phyloP scores from a whole-genome alignment of 2,797 vertebrate genomes.

The Acanthis flammea region DNA sequence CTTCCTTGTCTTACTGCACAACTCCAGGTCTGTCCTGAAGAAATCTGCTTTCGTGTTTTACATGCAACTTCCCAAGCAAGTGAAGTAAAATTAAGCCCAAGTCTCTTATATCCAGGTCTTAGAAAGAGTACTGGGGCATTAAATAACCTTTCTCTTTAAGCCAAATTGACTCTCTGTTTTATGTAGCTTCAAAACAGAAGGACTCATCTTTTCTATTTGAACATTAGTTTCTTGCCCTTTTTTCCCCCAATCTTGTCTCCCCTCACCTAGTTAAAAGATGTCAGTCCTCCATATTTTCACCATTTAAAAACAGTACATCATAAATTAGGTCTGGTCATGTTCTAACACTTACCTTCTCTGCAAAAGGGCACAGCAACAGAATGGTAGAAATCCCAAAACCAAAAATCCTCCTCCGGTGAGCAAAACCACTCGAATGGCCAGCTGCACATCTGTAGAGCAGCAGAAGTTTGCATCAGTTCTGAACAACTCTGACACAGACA shows the following conservation, averaged over 20 bases:
- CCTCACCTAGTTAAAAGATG: neutral
- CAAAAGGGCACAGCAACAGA: slow-evolving; percentile 35
- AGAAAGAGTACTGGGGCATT: neutral
- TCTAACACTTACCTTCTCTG: slow-evolving; percentile 58
- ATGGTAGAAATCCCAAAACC: slow-evolving; percentile 35
- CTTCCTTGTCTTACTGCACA: neutral
- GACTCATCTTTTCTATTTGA: neutral
- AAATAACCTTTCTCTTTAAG: neutral
- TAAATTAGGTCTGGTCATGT: neutral
- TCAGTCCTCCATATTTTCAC: neutral
- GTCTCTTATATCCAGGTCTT: neutral
- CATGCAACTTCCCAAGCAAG: neutral
- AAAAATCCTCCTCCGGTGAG: neutral
- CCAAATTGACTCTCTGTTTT: neutral
- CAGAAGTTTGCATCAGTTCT: slow-evolving; percentile 12
- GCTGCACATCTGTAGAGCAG: slow-evolving; percentile 57
- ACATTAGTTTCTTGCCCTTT: neutral
- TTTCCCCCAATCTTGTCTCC: neutral
- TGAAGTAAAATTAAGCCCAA: neutral
- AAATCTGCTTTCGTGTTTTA: neutral
- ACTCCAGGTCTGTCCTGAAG: neutral
- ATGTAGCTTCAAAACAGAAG: neutral
- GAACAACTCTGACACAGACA: neutral
- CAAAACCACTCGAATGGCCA: slow-evolving; percentile 40
- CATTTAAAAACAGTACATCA: neutral